Base-by-base conservation (phyloP, 2,797 vertebrate species). In the Sylvia borin region DNA sequence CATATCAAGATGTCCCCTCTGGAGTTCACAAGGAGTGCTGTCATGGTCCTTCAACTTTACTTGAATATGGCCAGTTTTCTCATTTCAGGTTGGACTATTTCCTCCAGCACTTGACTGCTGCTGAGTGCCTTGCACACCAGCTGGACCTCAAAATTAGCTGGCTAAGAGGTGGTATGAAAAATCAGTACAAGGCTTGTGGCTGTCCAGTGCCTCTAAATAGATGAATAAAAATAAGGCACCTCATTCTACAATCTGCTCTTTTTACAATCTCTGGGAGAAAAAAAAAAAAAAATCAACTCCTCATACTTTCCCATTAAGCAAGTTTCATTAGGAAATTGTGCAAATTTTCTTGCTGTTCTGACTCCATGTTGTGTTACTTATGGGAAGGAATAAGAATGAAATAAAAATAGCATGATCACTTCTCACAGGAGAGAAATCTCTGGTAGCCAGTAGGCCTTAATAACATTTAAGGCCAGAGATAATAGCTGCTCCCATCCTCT, bases 111-210 rank as follows among this genome's bases (percentile, higher is more conserved):
- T 26, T 10, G 7, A 26, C 24, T 72, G 34, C n/a, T 51, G 40
- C 18, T 27, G 31, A 43, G 25, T 14, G 11, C 9, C 5, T 38
- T 29, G 19, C 36, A 48, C 4, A 4, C 4, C 2, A 1, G 4
- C 15, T 48, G 62, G 22, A 60, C 15, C 38, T 32, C 34, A 61
- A 22, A 32, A 36, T 10, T 13, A 27, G 2, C 11, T 34, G 12
- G 32, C 18, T 24, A 36, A 36, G 3, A 48, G 13, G 10, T 20
- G 22, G 16, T 16, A 12, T 54, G 43, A 43, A 48, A 81, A 88
- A 48, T 42, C 42, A 34, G 34, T 42, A 32, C n/a, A 19, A 40
- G n/a, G 0, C 11, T 25, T 74, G 40, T 70, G n/a, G 19, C 65
- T n/a, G 7, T 26, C 54, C 1, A 34, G 13, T 40, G 62, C 32